Evolutionary conservation across 2,797 vertebrate species (phyloP), one percentile per base, ranked within the genome.

Genomic region (Leptodactylus fallax): DNA sequence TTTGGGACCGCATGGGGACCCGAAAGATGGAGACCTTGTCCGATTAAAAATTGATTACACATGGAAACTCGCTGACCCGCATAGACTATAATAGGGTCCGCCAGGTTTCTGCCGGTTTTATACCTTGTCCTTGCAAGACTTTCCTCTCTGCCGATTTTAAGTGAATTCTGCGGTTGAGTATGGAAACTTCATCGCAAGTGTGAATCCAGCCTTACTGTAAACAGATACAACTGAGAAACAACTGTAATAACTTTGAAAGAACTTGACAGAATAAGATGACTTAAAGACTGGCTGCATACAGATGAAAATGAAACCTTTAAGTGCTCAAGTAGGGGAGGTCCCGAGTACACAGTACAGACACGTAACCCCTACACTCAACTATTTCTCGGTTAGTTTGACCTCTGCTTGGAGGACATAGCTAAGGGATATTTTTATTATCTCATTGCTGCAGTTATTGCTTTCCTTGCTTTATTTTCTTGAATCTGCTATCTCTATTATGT

Each of bases 341-440:
- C 11, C 51, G 11, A 19, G 36, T 51, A 60, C 3, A 7, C 61
- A 47, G 67, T 3, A n/a, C 7, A 60, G 82, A 36, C 55, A 63
- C 27, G 21, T 81, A 49, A 81, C 78, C 67, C 71, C 61, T 36
- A n/a, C 45, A 67, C 23, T 17, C 19, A 88, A 65, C 65, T 85
- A 85, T 88, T 79, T 85, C 55, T 81, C 83, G 19, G 83, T 85
- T 88, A 56, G 76, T 85, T 65, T 88, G 87, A 88, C 87, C 87
- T 85, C 65, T 88, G 77, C 77, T 63, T 81, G 67, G n/a, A 81
- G 83, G 67, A 72, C 87, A 88, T 81, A 85, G 49, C 27, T 81
- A 25, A 56, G 82, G 45, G 56, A 63, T 76, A 19, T 63, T 36
- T 76, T 56, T 76, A 67, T 76, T 47, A 47, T 74, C 83, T 74